Base-by-base conservation (phyloP, 2,888 invertebrate genomes). In the Epistrophe eligans region DNA sequence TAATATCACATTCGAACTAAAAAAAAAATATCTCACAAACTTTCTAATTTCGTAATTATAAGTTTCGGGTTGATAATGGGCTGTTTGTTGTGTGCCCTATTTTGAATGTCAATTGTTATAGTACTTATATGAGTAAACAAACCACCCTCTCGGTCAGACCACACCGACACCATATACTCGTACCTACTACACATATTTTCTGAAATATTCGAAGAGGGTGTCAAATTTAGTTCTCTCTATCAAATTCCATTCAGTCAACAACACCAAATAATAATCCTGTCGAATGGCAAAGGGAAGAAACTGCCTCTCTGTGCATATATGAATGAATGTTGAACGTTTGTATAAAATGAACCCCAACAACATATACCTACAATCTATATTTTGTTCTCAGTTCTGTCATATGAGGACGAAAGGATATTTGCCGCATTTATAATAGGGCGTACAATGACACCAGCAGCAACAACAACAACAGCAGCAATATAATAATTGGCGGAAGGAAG, bases 141-240 rank as follows among this genome's bases (percentile, higher is more conserved):
- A 79, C 79, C 83, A 83, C 77, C 87, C 87, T 50, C 83, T 60
- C 57, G 72, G 77, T 71, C 40, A 60, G 50, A 62, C 45, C 77
- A 79, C 48, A 79, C 45, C 64, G n/a, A 62, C 35, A 48, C 55
- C 62, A 43, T 28, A 71, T 19, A 66, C n/a, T n/a, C n/a, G n/a
- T n/a, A n/a, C n/a, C n/a, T n/a, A n/a, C n/a, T 35, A 50, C 76
- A 81, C n/a, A 32, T 32, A 45, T 45, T 66, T 45, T 57, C 13
- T 52, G 0, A 55, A 70, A 11, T 55, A 62, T 62, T 43, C 40
- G n/a, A 71, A 57, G 62, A 52, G 79, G 84, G 88, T 88, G 88
- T 88, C 79, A 84, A 88, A 79, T 88, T 79, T 88, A 84, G 84
- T 88, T 88, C 79, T 72, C 84, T 77, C 77, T 82, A 84, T 88